Evolutionary conservation across 1,140 invertebrate species (phyloP), one percentile per base, ranked within the genome.

Genomic region (Aricia agestis): DNA sequence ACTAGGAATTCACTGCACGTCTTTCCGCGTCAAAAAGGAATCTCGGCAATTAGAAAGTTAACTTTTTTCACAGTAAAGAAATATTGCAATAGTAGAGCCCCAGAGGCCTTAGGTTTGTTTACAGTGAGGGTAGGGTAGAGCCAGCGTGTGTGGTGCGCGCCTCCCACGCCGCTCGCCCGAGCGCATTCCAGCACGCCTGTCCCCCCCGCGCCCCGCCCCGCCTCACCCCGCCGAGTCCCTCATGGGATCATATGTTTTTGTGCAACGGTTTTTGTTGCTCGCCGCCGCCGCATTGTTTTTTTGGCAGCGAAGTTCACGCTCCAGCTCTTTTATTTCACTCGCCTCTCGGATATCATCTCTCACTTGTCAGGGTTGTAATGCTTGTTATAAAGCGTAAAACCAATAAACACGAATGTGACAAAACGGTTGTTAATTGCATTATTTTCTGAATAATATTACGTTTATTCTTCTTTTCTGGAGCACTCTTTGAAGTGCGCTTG

Each of bases 171-270:
- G 89, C 89, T 87, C 79, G 86, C 83, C 81, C 79, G 87, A 85
- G 82, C 87, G 82, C 87, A 89, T 89, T 89, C 89, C 86, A 88
- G 82, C 89, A 89, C 87, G 89, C 89, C 87, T 87, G 82, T 77
- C 82, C 79, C 80, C 80, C 81, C 25, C 25, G 25, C 73, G 36
- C 72, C 78, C 78, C 79, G 52, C 82, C 61, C 77, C 73, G 71
- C 78, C 52, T 77, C 67, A 19, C 72, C 75, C 78, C 82, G 81
- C 82, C 82, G 72, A 74, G 77, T 82, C 84, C 85, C 86, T 87
- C 86, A 82, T 85, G 84, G 83, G 87, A 91, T 91, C 89, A 91
- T 91, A 91, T 91, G 89, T 91, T 91, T 91, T 91, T 91, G 84
- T 90, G 86, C 87, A 91, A 90, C 89, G 89, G 87, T 90, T 90